These are phyloP conservation scores for Brachirus orientalis DNA, from an alignment of 2,113 vertebrate species.

Conservation along the genomic window DNA sequence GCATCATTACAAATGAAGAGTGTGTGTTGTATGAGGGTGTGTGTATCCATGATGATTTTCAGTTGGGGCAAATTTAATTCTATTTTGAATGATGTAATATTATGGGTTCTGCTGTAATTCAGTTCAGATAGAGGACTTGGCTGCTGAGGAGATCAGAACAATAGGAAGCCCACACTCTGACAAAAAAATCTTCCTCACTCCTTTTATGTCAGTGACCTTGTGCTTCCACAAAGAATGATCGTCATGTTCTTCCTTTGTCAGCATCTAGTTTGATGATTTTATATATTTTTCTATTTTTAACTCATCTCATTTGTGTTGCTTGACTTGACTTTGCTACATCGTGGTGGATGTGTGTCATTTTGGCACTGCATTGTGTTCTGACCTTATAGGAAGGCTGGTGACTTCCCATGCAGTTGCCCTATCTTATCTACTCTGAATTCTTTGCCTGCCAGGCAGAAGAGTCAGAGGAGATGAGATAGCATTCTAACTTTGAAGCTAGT, in stretches of 20 bases:
- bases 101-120: slow-evolving; percentile 72
- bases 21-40: slow-evolving; percentile 34
- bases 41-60: slow-evolving; percentile 50
- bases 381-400: slow-evolving; percentile 62
- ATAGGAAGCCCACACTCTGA: slow-evolving; percentile 29
- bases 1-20: slow-evolving; percentile 42
- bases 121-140: slow-evolving; percentile 52
- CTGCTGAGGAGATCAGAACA: slow-evolving; percentile 40
- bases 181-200: slow-evolving; percentile 39
- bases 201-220: slow-evolving; percentile 56
- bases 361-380: slow-evolving; percentile 64
- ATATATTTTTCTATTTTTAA: slow-evolving; percentile 46
- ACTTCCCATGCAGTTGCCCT: slow-evolving; percentile 64
- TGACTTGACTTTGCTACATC: slow-evolving; percentile 51
- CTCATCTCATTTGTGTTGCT: slow-evolving; percentile 29
- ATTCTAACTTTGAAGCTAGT: slow-evolving; percentile 52
- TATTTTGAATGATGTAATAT: slow-evolving; percentile 70
- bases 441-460: slow-evolving; percentile 54
- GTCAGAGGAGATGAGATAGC: slow-evolving; percentile 56
- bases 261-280: slow-evolving; percentile 53
- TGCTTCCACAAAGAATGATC: slow-evolving; percentile 34
- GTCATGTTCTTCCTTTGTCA: slow-evolving; percentile 42
- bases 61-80: slow-evolving; percentile 58
- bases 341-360: slow-evolving; percentile 64
- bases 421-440: slow-evolving; percentile 59